Percentiles rank a stretch among this genome's conserved stretches.
These are phyloP conservation scores for Drosophila orena DNA, from an alignment of 1,140 invertebrate genomes.

Conservation along the genomic window DNA sequence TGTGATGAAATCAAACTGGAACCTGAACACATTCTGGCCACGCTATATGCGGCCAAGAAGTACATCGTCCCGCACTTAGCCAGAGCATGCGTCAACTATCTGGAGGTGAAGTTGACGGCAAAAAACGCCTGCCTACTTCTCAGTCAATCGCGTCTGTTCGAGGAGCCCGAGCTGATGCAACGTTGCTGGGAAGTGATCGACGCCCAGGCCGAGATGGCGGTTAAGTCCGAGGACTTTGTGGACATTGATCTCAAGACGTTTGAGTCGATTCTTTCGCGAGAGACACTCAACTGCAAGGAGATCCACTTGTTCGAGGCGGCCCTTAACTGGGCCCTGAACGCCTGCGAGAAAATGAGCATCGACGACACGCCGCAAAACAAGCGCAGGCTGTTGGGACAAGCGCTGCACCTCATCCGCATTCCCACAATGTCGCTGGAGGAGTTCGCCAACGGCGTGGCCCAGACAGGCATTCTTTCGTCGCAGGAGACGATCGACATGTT, in stretches of 20 bases:
- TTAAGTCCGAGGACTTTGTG: slow-evolving; percentile 96
- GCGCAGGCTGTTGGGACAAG: slow-evolving; percentile 90
- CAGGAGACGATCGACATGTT: slow-evolving; percentile 97
- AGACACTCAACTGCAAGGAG: slow-evolving; percentile 96
- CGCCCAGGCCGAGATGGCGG: slow-evolving; percentile 96
- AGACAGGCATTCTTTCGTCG: slow-evolving; percentile 93
- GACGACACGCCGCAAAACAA: slow-evolving; percentile 90
- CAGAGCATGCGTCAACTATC: slow-evolving; percentile 94
- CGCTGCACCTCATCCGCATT: slow-evolving; percentile 93
- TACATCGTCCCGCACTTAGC: slow-evolving; percentile 97
- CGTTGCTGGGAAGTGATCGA: slow-evolving; percentile 98
- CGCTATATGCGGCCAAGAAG: slow-evolving; percentile 96
- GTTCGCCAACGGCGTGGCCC: slow-evolving; percentile 95
- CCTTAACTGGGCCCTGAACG: slow-evolving; percentile 94
- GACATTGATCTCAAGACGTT: slow-evolving; percentile 96
- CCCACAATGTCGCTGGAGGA: slow-evolving; percentile 96
- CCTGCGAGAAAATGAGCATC: slow-evolving; percentile 92
- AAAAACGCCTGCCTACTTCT: slow-evolving; percentile 96
- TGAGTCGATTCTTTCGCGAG: slow-evolving; percentile 93
- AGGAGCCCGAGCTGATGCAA: slow-evolving; percentile 96
- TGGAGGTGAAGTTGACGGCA: slow-evolving; percentile 95
- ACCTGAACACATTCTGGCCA: slow-evolving; percentile 95
- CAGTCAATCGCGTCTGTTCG: slow-evolving; percentile 95
- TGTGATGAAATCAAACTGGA: slow-evolving; percentile 97
- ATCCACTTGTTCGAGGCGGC: slow-evolving; percentile 95